Conservation (phyloP, 2,888 invertebrate genomes). For the Brenthis daphne region DNA sequence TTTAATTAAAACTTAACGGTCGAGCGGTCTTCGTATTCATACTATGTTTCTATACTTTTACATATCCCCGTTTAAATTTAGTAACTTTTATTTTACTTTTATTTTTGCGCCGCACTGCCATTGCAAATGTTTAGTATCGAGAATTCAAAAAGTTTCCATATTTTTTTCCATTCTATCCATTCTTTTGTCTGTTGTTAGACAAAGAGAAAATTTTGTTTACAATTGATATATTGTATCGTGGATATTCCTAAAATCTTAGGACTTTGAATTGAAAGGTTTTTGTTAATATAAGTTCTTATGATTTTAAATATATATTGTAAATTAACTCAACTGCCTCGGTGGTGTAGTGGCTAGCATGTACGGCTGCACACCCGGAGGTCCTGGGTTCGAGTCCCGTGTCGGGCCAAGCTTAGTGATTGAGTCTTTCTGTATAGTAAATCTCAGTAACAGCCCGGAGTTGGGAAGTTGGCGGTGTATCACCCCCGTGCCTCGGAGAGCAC, state of each 20-base stretch:
- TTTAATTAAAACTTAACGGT: too few relatives aligned
- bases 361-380: too few relatives aligned
- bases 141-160: slow-evolving; percentile 2
- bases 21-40: too few relatives aligned
- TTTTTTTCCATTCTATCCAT: slow-evolving; percentile 8
- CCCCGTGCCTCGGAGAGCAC: too few relatives aligned
- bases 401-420: too few relatives aligned
- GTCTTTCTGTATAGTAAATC: too few relatives aligned
- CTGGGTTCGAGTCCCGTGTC: too few relatives aligned
- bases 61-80: neutral
- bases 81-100: neutral
- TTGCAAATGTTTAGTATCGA: slow-evolving; percentile 9
- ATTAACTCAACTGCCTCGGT: too few relatives aligned
- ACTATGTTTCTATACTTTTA: neutral
- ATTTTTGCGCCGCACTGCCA: neutral
- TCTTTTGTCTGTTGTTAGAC: slow-evolving; percentile 11
- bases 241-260: neutral
- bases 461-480: too few relatives aligned
- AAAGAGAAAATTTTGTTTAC: slow-evolving; percentile 10
- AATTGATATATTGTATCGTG: neutral
- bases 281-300: neutral
- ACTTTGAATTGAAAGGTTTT: neutral
- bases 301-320: too few relatives aligned
- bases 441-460: too few relatives aligned
- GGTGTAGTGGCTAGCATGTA: too few relatives aligned